Evolutionary conservation across 2,797 vertebrate species (phyloP).

Genomic region (Hirundo rustica): DNA sequence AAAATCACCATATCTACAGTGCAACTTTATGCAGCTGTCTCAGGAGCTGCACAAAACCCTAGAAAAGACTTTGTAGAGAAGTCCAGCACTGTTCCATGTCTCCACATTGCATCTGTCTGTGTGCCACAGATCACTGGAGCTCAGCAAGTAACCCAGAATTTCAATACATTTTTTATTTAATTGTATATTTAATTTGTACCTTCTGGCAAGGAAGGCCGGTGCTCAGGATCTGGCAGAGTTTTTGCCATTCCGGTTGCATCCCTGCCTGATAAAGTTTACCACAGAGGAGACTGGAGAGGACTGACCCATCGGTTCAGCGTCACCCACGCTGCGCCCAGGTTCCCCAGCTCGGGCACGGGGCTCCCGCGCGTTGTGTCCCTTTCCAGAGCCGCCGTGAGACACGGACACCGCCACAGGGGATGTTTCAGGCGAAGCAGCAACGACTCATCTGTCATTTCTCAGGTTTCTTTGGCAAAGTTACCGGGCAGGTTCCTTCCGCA

Average conservation of each 20-base stretch:
- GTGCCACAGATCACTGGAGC: neutral
- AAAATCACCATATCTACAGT: accelerated
- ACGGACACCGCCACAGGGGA: neutral
- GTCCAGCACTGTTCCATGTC: neutral
- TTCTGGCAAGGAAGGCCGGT: neutral
- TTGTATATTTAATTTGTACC: neutral
- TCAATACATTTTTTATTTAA: neutral
- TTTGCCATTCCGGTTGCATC: neutral
- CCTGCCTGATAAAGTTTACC: neutral
- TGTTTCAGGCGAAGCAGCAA: accelerated
- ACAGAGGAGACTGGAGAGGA: neutral
- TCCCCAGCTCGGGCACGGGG: neutral
- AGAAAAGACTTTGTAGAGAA: neutral
- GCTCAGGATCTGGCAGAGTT: neutral
- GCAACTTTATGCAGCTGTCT: neutral
- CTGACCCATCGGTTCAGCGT: accelerated
- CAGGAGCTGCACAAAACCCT: neutral
- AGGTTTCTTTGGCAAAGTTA: neutral
- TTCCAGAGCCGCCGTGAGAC: neutral
- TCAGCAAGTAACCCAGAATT: neutral
- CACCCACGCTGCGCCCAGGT: accelerated
- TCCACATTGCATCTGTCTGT: neutral
- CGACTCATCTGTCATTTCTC: accelerated
- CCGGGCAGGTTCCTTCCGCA: neutral
- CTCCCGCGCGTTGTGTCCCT: accelerated